phyloP scores from a whole-genome alignment of 2,888 invertebrate genomes.

The Campaea margaritaria region DNA sequence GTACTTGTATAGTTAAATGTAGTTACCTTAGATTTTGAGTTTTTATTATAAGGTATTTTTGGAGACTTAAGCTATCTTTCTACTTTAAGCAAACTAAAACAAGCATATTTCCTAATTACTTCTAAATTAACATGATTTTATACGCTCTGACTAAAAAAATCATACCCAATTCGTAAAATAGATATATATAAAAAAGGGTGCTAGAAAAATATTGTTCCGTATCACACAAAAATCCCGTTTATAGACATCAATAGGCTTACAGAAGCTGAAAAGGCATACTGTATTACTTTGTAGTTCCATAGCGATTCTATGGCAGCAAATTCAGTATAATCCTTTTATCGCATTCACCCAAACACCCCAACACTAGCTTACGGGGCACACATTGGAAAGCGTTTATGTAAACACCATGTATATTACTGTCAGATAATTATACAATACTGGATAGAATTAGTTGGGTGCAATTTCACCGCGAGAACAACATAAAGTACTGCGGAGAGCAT shows the following conservation, averaged over 20 bases:
- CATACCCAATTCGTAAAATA: not conserved
- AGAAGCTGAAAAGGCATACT: conserved; percentile 13
- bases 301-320: conserved; percentile 6
- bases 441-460: not conserved
- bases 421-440: not conserved
- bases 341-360: conserved; percentile 22
- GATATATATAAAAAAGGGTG: not conserved
- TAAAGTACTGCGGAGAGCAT: no score
- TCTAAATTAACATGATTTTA: no score
- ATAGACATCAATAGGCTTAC: conserved; percentile 23
- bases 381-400: conserved; percentile 20
- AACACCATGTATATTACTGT: conserved; percentile 15
- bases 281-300: conserved; percentile 2
- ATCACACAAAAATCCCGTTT: conserved; percentile 10
- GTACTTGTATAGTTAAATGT: no score
- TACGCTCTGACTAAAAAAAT: no score
- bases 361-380: conserved; percentile 26
- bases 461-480: not conserved
- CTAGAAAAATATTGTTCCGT: not conserved
- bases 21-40: no score
- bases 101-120: no score
- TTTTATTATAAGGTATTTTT: no score
- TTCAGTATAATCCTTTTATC: conserved; percentile 42
- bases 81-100: no score
- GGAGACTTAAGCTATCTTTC: no score